These are phyloP conservation scores for Smittia aterrima DNA, from an alignment of 2,888 invertebrate species.

Conservation along the genomic window DNA sequence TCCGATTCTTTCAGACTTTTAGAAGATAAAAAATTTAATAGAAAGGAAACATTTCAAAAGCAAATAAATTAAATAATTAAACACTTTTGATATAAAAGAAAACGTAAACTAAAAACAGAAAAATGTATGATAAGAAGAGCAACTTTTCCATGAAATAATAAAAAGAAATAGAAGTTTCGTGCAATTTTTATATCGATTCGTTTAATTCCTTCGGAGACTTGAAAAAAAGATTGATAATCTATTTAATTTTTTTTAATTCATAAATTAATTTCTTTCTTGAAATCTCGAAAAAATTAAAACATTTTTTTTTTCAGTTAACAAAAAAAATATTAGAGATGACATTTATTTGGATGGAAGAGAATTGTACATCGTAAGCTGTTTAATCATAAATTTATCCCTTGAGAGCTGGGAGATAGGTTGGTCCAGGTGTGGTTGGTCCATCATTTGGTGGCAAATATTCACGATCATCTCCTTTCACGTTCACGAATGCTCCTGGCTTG, in stretches of 20 bases:
- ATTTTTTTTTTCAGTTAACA: not conserved
- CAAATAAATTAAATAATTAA: not conserved
- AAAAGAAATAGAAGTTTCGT: constrained; percentile 34
- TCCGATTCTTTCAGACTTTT: not conserved
- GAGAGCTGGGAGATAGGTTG: not conserved
- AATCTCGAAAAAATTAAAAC: too few relatives aligned
- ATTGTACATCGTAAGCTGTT: not conserved
- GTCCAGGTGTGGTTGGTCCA: not conserved
- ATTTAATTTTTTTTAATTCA: not conserved
- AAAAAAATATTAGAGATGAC: not conserved
- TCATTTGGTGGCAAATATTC: not conserved
- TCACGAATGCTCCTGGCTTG: not conserved
- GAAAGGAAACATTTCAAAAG: constrained; percentile 10
- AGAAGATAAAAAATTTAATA: not conserved
- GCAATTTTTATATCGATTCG: constrained; percentile 32
- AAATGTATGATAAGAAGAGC: constrained; percentile 23
- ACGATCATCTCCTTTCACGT: not conserved
- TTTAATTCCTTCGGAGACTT: too few relatives aligned
- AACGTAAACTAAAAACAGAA: constrained; percentile 10
- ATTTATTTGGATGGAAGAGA: not conserved
- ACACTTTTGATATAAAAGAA: constrained; percentile 4
- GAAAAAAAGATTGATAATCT: not conserved
- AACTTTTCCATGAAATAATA: constrained; percentile 19
- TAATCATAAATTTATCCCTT: not conserved
- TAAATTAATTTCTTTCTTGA: not conserved